Base-by-base conservation (phyloP, 2,797 vertebrate genomes). In the Cirrhinus mrigala region DNA sequence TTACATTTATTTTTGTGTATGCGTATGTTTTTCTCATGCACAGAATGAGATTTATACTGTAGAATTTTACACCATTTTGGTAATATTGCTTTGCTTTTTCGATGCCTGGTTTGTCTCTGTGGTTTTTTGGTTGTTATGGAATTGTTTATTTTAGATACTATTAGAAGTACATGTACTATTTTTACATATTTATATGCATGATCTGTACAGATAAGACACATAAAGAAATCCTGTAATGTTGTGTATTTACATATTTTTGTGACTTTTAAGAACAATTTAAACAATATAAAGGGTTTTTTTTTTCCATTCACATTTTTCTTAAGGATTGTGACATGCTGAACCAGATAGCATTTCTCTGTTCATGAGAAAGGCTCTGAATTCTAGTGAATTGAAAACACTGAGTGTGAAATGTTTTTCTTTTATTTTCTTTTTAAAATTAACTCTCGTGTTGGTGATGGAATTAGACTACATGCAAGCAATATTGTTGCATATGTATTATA, bases 111-210 rank as follows among this genome's bases (percentile, higher is more conserved):
- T 85, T 85, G 69, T 80, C 69, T 74, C 22, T 66, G 33, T 52
- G 16, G 15, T 66, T 60, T 79, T 44, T 70, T 33, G 1, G 62
- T 85, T 62, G 22, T 73, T 48, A 50, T 84, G 29, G 10, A 44
- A 40, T 50, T 74, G 52, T 58, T 27, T 64, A 64, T 64, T 64
- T 62, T 44, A 85, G 69, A 74, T 62, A 40, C 24, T 80, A 40
- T 68, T 69, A 79, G 22, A 85, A 71, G 50, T 52, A 85, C 20
- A 24, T 85, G 68, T 71, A 74, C 27, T 73, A 79, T 83, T 74
- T 80, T 79, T 69, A 68, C 22, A 56, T 84, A 75, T 87, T 85
- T 80, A 74, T 80, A 74, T 60, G 66, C 83, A 80, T 73, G 69
- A 80, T 7, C 15, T 85, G 84, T 85, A 85, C 69, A 85, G 54